Percentiles rank a stretch among this genome's conserved stretches.
Conservation (phyloP, 2,113 vertebrate species). For the Hydropotes inermis region DNA sequence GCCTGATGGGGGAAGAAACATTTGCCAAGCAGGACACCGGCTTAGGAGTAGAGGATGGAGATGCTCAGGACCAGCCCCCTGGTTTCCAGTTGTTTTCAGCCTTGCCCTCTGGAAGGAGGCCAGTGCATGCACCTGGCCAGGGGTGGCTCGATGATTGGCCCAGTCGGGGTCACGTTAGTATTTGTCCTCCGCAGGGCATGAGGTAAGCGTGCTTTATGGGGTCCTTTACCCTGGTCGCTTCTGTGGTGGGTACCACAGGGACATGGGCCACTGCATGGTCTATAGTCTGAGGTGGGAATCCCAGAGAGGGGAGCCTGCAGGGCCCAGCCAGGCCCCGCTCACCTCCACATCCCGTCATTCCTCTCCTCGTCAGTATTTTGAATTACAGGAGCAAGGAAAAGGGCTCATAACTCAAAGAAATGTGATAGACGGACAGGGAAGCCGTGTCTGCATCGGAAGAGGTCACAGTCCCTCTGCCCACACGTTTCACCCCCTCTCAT, state of each 20-base stretch:
- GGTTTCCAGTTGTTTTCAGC: background rate
- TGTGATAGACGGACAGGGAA: background rate
- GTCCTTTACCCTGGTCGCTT: background rate
- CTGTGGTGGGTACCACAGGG: background rate
- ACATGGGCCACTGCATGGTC: background rate
- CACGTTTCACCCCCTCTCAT: background rate
- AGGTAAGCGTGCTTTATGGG: background rate
- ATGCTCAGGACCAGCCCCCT: background rate
- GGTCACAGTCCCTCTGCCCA: background rate
- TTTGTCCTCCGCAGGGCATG: background rate
- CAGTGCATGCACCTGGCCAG: rapidly evolving
- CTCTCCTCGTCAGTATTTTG: background rate
- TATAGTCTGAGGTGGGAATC: background rate
- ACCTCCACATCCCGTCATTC: too few relatives aligned
- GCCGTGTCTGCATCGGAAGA: background rate
- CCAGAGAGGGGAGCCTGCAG: background rate
- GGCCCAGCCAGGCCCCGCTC: background rate
- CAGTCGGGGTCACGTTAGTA: rapidly evolving
- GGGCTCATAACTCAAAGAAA: background rate
- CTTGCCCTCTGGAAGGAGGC: background rate
- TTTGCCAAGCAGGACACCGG: too few relatives aligned
- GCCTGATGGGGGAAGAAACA: background rate
- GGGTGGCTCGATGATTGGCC: background rate
- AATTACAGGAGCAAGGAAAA: background rate
- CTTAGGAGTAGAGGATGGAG: background rate